Evolutionary conservation across 2,888 invertebrate species (phyloP).

Genomic region (Netelia fuscicornis): DNA sequence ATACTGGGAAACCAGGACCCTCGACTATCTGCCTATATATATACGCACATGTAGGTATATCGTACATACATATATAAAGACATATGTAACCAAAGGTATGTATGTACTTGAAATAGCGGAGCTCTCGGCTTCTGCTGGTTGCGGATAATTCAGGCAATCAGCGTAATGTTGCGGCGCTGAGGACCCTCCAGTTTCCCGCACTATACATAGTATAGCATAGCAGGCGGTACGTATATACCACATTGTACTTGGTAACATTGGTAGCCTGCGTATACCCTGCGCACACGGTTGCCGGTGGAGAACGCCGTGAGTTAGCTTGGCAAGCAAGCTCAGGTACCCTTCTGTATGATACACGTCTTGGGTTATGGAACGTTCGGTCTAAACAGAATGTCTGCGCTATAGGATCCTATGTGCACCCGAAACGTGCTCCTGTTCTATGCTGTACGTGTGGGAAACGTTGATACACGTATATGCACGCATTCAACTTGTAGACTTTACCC

Average conservation of each 20-base stretch:
- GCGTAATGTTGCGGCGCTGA: constrained; percentile 84
- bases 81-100: constrained; percentile 47
- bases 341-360: constrained; percentile 25
- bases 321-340: constrained; percentile 20
- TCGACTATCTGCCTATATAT: constrained; percentile 17
- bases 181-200: constrained; percentile 80
- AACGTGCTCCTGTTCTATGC: not conserved
- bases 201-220: constrained; percentile 68
- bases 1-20: constrained; percentile 34
- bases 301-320: constrained; percentile 33
- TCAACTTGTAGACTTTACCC: constrained; percentile 35
- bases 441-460: constrained; percentile 12
- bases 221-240: constrained; percentile 22
- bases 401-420: not conserved
- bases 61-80: constrained; percentile 19
- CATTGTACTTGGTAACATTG: constrained; percentile 46
- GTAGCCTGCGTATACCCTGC: constrained; percentile 45
- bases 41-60: not conserved
- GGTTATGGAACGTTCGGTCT: constrained; percentile 31
- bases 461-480: constrained; percentile 16
- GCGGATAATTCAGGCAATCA: constrained; percentile 85
- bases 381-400: constrained; percentile 38
- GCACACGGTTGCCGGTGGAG: constrained; percentile 41
- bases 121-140: constrained; percentile 74
- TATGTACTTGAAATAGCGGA: constrained; percentile 62